Percentiles rank a stretch among this genome's conserved stretches.
phyloP scores from a whole-genome alignment of 2,797 vertebrate genomes.

The Sardinella longiceps region DNA sequence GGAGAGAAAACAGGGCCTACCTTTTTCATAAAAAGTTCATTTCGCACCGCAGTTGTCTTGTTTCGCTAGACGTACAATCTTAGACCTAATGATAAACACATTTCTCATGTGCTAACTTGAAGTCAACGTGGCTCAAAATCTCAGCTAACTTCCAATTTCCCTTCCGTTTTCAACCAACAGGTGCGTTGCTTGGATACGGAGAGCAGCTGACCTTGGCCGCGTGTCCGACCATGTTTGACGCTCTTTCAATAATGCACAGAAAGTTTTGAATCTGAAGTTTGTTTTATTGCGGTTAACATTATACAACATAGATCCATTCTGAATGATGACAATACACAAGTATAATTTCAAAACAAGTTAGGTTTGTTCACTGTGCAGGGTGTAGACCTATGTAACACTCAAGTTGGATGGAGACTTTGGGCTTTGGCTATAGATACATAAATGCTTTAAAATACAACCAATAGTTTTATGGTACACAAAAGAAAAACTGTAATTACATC shows the following conservation, averaged over 20 bases:
- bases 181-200: neutral
- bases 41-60: neutral
- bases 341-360: slow-evolving; percentile 2
- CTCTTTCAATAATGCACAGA: too few relatives aligned
- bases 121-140: neutral
- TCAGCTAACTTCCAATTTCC: neutral
- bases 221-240: neutral
- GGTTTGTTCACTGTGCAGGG: neutral
- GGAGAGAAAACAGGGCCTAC: neutral
- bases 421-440: neutral
- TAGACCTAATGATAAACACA: neutral
- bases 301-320: slow-evolving; percentile 14
- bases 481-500: neutral
- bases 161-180: neutral
- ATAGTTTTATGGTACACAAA: neutral
- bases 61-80: neutral
- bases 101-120: neutral
- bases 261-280: neutral
- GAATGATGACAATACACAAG: neutral
- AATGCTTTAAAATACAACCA: slow-evolving; percentile 5
- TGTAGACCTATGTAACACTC: neutral
- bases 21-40: neutral
- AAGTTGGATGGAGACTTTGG: neutral
- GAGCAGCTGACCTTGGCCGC: neutral
- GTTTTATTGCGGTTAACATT: slow-evolving; percentile 7